Evolutionary conservation across 2,113 vertebrate genomes (phyloP).

Genomic region (Rhombomys opimus): DNA sequence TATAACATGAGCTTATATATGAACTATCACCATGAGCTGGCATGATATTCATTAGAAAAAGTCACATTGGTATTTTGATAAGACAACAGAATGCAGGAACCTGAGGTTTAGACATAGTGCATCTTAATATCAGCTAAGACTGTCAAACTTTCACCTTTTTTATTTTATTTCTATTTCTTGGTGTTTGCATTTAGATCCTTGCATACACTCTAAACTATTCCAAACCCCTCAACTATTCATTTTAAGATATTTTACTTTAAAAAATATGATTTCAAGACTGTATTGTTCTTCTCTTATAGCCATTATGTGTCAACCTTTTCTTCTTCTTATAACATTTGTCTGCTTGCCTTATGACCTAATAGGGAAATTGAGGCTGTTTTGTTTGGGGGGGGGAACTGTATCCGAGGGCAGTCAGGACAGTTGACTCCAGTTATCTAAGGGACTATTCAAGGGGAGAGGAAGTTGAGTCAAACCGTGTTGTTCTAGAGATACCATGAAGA

Average conservation of each 20-base stretch:
- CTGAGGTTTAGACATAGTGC: background rate
- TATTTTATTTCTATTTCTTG: background rate
- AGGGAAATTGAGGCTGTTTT: slow-evolving; percentile 28
- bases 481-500: slow-evolving; percentile 38
- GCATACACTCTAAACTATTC: background rate
- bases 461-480: slow-evolving; percentile 53
- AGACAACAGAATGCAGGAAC: background rate
- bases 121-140: background rate
- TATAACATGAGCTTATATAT: too few relatives aligned
- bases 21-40: background rate
- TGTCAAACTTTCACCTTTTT: background rate
- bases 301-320: background rate
- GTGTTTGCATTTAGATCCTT: background rate
- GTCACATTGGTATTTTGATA: background rate
- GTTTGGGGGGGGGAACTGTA: background rate
- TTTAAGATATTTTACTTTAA: background rate
- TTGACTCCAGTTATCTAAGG: slow-evolving; percentile 30
- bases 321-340: slow-evolving; percentile 7
- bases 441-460: slow-evolving; percentile 36
- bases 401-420: background rate
- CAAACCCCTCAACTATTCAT: background rate
- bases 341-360: slow-evolving; percentile 33
- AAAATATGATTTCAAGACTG: background rate
- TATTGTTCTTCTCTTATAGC: slow-evolving; percentile 10
- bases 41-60: background rate